Percentiles rank a stretch among this genome's conserved stretches.
Conservation (phyloP, 92 coral and sea anemone species). For the Paramuricea clavata region DNA sequence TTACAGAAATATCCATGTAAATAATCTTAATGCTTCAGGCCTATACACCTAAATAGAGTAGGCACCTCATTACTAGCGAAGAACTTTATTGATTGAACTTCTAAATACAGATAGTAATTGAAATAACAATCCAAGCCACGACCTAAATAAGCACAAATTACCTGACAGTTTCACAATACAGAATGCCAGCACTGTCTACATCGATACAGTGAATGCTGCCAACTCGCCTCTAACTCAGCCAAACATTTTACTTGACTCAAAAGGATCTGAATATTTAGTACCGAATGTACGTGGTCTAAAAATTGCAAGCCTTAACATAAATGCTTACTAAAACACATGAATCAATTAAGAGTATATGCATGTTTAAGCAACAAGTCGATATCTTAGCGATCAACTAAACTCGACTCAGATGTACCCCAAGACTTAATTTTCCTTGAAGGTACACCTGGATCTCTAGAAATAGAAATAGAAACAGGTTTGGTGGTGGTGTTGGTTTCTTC, state of each 20-base stretch:
- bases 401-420: no score
- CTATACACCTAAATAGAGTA: neutral
- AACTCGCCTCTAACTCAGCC: neutral
- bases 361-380: no score
- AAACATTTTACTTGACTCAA: neutral
- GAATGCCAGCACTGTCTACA: neutral
- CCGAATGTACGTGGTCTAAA: neutral
- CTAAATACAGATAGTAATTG: neutral
- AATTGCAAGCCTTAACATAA: constrained; percentile 3
- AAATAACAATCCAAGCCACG: neutral
- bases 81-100: neutral
- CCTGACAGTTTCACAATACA: no score
- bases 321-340: no score
- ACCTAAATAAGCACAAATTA: no score
- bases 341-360: no score
- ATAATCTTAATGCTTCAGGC: constrained; percentile 2
- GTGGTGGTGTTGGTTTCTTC: no score
- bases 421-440: no score
- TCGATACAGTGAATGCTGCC: neutral
- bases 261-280: neutral
- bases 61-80: neutral
- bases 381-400: no score
- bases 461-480: no score
- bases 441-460: no score
- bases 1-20: neutral